Evolutionary conservation across 1,140 invertebrate species (phyloP).

Genomic region (Trichonephila clavipes): DNA sequence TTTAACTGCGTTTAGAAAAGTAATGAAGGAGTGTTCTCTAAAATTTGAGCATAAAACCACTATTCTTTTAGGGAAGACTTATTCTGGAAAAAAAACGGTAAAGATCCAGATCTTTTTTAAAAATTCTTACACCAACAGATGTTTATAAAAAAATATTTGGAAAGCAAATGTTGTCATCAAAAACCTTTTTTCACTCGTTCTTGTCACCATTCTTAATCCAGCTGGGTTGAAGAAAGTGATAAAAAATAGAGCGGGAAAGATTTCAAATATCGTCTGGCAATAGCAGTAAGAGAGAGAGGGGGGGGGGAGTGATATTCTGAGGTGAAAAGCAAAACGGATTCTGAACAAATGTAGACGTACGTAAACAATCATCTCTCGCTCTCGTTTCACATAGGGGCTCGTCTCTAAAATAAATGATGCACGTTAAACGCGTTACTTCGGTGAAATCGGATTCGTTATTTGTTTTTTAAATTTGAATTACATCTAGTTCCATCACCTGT

Average conservation of each 20-base stretch:
- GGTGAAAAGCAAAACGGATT: background rate
- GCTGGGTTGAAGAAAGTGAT: background rate
- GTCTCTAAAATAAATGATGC: background rate
- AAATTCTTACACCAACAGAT: too few relatives aligned
- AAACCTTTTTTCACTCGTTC: background rate
- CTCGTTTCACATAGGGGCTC: background rate
- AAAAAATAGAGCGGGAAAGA: background rate
- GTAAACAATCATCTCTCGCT: background rate
- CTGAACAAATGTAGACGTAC: background rate
- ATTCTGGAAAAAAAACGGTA: too few relatives aligned
- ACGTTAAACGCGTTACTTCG: too few relatives aligned
- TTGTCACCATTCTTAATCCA: background rate
- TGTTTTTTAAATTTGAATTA: too few relatives aligned
- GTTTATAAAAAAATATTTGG: too few relatives aligned
- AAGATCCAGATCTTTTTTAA: too few relatives aligned
- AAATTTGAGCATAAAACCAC: too few relatives aligned
- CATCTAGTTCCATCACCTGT: too few relatives aligned
- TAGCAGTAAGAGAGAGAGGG: background rate
- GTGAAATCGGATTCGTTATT: too few relatives aligned
- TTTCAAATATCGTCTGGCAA: background rate
- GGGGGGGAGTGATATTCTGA: background rate
- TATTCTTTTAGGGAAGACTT: too few relatives aligned
- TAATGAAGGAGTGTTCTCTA: too few relatives aligned
- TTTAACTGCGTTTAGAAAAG: too few relatives aligned
- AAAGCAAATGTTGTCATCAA: background rate